A percentile compares a stretch with the other conserved stretches of the same genome.
Conservation (phyloP, 2,888 invertebrate genomes). For the Thymelicus acteon region DNA sequence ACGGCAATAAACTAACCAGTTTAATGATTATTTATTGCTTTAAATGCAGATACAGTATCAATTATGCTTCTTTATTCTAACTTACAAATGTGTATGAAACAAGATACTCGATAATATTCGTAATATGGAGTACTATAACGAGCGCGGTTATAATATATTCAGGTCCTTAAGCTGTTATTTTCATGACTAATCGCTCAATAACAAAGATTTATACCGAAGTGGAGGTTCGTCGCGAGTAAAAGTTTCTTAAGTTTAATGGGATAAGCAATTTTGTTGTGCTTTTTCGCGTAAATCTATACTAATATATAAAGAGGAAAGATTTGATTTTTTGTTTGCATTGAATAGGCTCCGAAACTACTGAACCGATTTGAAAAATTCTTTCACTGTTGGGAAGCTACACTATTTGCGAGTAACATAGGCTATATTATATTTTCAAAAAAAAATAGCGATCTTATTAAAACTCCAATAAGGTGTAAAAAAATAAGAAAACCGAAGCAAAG, state of each 20-base stretch:
- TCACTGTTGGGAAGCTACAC: too few species aligned
- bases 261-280: not conserved
- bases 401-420: too few species aligned
- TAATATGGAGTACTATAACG: slow-evolving; percentile 30
- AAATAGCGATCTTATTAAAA: too few species aligned
- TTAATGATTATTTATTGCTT: slow-evolving; percentile 39
- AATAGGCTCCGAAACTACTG: too few species aligned
- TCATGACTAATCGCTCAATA: slow-evolving; percentile 28
- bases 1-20: slow-evolving; percentile 37
- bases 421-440: too few species aligned
- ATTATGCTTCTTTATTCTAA: slow-evolving; percentile 39
- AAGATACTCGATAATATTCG: slow-evolving; percentile 26
- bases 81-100: slow-evolving; percentile 38
- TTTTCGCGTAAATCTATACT: not conserved
- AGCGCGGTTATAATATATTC: slow-evolving; percentile 24
- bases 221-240: not conserved
- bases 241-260: not conserved
- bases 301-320: too few species aligned
- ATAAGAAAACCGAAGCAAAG: too few species aligned
- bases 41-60: slow-evolving; percentile 37
- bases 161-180: slow-evolving; percentile 30
- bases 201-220: slow-evolving; percentile 22
- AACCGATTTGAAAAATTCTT: too few species aligned
- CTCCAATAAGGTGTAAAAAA: too few species aligned
- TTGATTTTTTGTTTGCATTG: too few species aligned